Percentiles rank a stretch among this genome's conserved stretches.
phyloP scores from a whole-genome alignment of 1,140 invertebrate genomes.

The Pachypsylla venusta region DNA sequence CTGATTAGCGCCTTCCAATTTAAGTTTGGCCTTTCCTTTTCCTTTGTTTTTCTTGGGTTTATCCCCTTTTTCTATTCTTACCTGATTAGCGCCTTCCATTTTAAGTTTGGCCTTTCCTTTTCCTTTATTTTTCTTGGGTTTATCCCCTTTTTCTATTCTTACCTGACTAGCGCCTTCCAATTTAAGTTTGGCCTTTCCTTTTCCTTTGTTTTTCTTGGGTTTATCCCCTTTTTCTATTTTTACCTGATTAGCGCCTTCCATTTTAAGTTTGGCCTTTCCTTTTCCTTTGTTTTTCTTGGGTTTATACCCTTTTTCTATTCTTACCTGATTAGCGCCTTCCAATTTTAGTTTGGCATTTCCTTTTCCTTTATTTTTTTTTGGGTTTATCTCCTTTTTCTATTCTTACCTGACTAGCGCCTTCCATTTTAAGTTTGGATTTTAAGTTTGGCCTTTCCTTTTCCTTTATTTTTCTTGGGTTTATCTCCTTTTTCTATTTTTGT shows the following conservation, averaged over 20 bases:
- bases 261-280: not conserved
- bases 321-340: not conserved
- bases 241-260: not conserved
- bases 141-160: not conserved
- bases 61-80: not conserved
- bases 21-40: not conserved
- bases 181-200: not conserved
- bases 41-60: not conserved
- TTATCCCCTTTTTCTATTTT: too few species aligned
- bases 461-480: not conserved
- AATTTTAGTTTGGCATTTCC: not conserved
- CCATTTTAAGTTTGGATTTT: too few species aligned
- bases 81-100: not conserved
- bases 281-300: slow-evolving; percentile 1
- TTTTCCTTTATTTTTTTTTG: not conserved
- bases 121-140: not conserved
- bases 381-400: not conserved
- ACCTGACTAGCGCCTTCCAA: not conserved
- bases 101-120: not conserved
- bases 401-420: too few species aligned
- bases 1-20: too few species aligned
- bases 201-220: too few species aligned
- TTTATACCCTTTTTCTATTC: not conserved
- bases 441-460: slow-evolving; percentile 2
- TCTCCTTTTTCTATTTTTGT: not conserved